phyloP scores from a whole-genome alignment of 2,113 vertebrate species.

The Phainopepla nitens region DNA sequence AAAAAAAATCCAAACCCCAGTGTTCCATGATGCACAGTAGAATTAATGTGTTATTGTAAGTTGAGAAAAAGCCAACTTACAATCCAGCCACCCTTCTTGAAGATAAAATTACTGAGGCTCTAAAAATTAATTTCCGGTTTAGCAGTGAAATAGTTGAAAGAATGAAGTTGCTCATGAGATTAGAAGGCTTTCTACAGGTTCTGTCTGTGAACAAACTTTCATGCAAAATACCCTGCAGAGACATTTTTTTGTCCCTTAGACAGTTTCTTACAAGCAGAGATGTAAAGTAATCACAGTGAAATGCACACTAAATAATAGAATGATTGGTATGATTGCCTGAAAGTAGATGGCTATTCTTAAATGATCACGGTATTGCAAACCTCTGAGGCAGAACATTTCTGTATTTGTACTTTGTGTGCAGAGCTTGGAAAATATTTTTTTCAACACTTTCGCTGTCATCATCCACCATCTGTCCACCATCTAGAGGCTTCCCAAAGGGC shows the following conservation, averaged over 20 bases:
- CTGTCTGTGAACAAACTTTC: not conserved
- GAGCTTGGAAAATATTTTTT: not conserved
- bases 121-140: conserved; percentile 38
- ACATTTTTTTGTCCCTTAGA: not conserved
- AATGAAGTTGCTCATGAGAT: not conserved
- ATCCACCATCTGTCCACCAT: not conserved
- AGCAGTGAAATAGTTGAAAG: conserved; percentile 14
- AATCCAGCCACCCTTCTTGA: not conserved
- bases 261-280: not conserved
- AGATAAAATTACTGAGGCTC: conserved; percentile 3
- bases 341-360: not conserved
- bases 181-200: not conserved
- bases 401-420: not conserved
- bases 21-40: not conserved
- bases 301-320: not conserved
- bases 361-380: not conserved
- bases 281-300: not conserved
- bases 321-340: not conserved
- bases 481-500: not conserved
- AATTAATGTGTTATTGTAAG: not conserved
- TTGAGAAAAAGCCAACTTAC: not conserved
- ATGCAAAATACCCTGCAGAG: not conserved
- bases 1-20: not conserved
- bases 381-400: not conserved
- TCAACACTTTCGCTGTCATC: not conserved